A percentile compares a stretch with the other conserved stretches of the same genome.
Conservation (phyloP, 2,113 vertebrate genomes). For the Xenopus laevis region DNA sequence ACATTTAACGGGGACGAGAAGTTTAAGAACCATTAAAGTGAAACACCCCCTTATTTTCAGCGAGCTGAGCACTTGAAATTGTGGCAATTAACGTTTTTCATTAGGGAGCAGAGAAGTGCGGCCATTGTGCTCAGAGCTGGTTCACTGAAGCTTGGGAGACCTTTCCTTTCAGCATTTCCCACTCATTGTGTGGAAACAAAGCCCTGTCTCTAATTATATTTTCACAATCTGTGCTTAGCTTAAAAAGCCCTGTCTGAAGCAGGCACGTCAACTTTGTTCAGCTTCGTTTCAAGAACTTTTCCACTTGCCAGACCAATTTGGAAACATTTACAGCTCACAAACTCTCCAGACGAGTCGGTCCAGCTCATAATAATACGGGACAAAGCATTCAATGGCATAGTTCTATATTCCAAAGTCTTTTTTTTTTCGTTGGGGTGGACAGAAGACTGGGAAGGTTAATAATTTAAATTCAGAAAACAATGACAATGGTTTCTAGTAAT, state of each 20-base stretch:
- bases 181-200: constrained; percentile 63
- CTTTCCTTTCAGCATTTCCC: constrained; percentile 60
- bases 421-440: too few species aligned
- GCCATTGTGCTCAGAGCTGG: constrained; percentile 57
- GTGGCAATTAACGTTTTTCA: constrained; percentile 70
- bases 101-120: constrained; percentile 56
- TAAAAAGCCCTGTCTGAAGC: constrained; percentile 56
- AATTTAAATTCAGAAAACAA: too few species aligned
- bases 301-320: constrained; percentile 56
- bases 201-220: constrained; percentile 63
- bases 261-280: constrained; percentile 59
- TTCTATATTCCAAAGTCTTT: not conserved
- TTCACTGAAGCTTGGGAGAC: constrained; percentile 57
- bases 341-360: constrained; percentile 3
- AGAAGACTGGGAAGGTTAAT: too few species aligned
- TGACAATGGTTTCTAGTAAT: too few species aligned
- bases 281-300: constrained; percentile 60
- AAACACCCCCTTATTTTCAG: constrained; percentile 57
- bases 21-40: constrained; percentile 61
- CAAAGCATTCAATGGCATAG: not conserved
- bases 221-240: constrained; percentile 63
- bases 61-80: constrained; percentile 60
- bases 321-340: constrained; percentile 52
- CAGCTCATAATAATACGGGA: not conserved
- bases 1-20: constrained; percentile 60